Percentiles rank a stretch among this genome's conserved stretches.
These are phyloP conservation scores for Poeciliopsis infans DNA, from an alignment of 2,797 vertebrate species.

Conservation along the genomic window DNA sequence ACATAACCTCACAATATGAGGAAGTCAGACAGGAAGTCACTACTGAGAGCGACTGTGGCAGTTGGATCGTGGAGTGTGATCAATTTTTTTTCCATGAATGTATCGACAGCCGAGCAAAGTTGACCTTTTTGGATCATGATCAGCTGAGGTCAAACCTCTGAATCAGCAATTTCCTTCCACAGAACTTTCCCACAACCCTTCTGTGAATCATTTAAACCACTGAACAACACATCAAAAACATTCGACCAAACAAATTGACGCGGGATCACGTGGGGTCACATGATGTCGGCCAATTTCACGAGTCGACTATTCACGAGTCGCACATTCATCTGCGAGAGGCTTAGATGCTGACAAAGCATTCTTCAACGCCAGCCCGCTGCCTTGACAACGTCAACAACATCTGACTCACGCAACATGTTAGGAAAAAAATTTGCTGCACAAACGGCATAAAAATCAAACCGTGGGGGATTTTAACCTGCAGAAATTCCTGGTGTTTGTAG, in stretches of 20 bases:
- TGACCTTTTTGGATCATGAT: neutral
- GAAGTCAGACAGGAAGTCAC: neutral
- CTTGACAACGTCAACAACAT: slow-evolving; percentile 21
- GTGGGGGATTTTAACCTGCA: neutral
- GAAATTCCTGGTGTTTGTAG: neutral
- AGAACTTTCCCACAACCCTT: neutral
- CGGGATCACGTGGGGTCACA: slow-evolving; percentile 33
- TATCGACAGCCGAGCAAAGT: neutral
- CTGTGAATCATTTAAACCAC: neutral
- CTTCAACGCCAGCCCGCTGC: neutral
- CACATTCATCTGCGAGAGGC: neutral
- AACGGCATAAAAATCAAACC: neutral
- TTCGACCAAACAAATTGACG: neutral
- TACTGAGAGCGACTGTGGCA: neutral
- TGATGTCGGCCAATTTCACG: slow-evolving; percentile 35
- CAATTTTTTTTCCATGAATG: neutral
- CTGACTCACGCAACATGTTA: slow-evolving; percentile 2
- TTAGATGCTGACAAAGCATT: slow-evolving; percentile 52
- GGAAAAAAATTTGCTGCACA: neutral
- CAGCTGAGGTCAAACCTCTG: neutral
- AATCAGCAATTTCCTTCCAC: neutral
- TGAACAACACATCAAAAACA: neutral
- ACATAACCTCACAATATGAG: neutral
- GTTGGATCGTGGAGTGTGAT: neutral
- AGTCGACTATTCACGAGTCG: slow-evolving; percentile 51